Base-by-base conservation (phyloP, 2,888 invertebrate species). In the Monochamus alternatus region DNA sequence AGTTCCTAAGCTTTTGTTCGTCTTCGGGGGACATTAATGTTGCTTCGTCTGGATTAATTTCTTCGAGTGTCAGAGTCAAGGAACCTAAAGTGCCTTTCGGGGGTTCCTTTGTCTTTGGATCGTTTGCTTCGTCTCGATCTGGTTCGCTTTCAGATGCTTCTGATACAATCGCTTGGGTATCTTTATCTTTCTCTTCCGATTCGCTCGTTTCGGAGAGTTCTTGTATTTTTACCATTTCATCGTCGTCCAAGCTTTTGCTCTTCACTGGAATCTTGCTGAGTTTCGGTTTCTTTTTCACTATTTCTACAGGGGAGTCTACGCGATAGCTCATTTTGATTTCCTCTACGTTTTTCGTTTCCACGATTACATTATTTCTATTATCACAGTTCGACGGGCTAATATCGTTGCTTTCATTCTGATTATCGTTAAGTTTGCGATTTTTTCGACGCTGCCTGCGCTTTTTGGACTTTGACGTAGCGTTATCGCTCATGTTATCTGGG, bases 141-240 rank as follows among this genome's bases (percentile, higher is more conserved):
- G 91, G 87, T 66, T 93, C 93, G 0, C 92, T 91, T 74, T 93
- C 93, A 31, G 81, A 80, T 0, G 91, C 92, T 87, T 94, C 94
- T 55, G 92, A 91, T 12, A 95, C 90, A 38, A 93, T 86, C 73
- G 90, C 88, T 74, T 91, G 84, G 88, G 81, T 81, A 75, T 83
- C 82, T 80, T 84, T 81, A 75, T 83, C 81, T 80, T 84, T 84
- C 67, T 85, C 85, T 75, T 87, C 87, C 31, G 76, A 80, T 76
- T 86, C 87, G 74, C 84, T 85, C 1, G 82, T 78, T 75, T 87
- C 87, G 0, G 87, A 86, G 3, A 89, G 75, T 83, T 89, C 89
- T 76, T 88, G 87, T 7, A 89, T 89, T 84, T 87, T 87, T 3
- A 88, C 60, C 73, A 84, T 79, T 68, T 88, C 88, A 44, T 88